Evolutionary conservation across 2,888 invertebrate genomes (phyloP), one percentile per base, ranked within the genome.

Genomic region (Rhagophthalmus giganteus): DNA sequence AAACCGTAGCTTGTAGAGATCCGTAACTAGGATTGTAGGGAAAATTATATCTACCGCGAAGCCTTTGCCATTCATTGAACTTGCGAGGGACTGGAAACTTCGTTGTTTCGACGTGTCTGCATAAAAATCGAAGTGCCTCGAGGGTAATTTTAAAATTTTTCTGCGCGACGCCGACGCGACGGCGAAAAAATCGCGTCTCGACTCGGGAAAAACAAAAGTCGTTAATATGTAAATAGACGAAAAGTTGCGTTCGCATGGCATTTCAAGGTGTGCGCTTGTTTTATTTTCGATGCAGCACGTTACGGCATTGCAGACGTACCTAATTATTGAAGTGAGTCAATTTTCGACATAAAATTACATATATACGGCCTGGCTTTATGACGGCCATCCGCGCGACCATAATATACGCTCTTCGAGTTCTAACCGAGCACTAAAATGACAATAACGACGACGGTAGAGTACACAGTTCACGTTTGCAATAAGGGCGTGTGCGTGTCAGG

Each of bases 381-480:
- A 39, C 9, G 10, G 38, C 13, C 24, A 26, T 31, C 26, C 33
- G 6, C 42, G 12, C 30, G 13, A 25, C 4, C 12, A 9, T 39
- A 40, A 33, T 25, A 27, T 32, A 33, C 24, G 27, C 48, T 27
- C 28, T 48, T 40, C 30, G 27, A 35, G 33, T 31, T 14, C 13
- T 41, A 41, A 49, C 30, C 28, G 14, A 33, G 32, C 28, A 52
- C 31, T 48, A 44, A 48, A 42, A 44, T 34, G 42, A 40, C 45
- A 44, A 50, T 50, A 44, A 48, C 37, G 28, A n/a, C 32, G 13
- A 39, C 28, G 28, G 15, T 12, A 20, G 10, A 38, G 38, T 38
- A 54, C 33, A 54, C 53, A 54, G 39, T 54, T 47, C 53, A 54
- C 53, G 53, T 54, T 54, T 44, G 53, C 48, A 54, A 54, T 54